Percentiles rank a stretch among this genome's conserved stretches.
These are phyloP conservation scores for Phoxinus dragarum DNA, from an alignment of 2,797 vertebrate species.

Conservation along the genomic window DNA sequence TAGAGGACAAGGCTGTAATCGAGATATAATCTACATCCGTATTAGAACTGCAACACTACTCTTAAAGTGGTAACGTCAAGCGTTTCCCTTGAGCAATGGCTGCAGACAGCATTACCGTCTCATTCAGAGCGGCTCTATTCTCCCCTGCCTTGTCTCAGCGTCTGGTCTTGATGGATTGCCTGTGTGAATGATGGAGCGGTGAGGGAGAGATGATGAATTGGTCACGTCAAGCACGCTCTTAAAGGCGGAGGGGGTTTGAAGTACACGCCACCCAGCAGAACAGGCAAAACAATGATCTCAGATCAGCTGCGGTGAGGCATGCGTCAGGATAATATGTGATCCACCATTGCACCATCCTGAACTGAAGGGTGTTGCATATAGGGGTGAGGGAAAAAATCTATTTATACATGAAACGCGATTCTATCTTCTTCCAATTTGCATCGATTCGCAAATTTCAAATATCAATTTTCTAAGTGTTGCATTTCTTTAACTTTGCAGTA, in stretches of 20 bases:
- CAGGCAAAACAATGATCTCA: constrained; percentile 1
- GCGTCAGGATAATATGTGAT: neutral
- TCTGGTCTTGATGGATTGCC: constrained; percentile 55
- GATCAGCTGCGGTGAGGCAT: neutral
- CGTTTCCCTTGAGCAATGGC: constrained; percentile 24
- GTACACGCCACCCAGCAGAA: constrained; percentile 20
- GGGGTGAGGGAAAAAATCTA: too few species aligned
- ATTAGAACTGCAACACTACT: constrained; percentile 8
- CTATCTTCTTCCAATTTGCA: too few species aligned
- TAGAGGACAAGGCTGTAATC: neutral
- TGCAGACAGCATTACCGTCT: constrained; percentile 35
- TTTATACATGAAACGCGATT: too few species aligned
- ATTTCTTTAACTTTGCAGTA: too few species aligned
- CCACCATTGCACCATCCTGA: neutral
- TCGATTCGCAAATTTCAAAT: too few species aligned
- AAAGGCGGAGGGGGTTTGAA: constrained; percentile 35
- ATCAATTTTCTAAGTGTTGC: too few species aligned
- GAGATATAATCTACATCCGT: neutral
- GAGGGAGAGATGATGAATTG: constrained; percentile 58
- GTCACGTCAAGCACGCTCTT: constrained; percentile 34
- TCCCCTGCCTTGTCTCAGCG: constrained; percentile 8
- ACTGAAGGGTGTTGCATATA: constrained; percentile 14
- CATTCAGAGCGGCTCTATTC: constrained; percentile 20
- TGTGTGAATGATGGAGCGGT: constrained; percentile 33
- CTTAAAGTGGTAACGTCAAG: constrained; percentile 27